Conservation (phyloP, 2,113 vertebrate species). For the Smithornis capensis region DNA sequence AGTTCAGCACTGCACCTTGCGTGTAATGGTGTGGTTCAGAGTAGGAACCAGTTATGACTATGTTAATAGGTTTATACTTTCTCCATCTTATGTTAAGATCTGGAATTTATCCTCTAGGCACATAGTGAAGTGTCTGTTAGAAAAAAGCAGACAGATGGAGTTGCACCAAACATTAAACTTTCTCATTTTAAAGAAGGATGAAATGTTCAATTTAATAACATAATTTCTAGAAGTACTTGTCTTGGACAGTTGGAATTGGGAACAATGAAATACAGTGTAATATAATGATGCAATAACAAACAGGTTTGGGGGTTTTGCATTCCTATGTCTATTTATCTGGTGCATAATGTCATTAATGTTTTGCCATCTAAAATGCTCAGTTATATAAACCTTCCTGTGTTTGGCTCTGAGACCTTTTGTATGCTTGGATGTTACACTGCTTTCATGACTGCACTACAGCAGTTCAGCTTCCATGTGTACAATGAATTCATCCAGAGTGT, state of each 20-base stretch:
- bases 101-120: not conserved
- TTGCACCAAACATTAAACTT: not conserved
- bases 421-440: not conserved
- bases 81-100: not conserved
- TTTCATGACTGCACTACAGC: not conserved
- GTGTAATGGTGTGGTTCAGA: not conserved
- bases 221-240: not conserved
- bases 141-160: not conserved
- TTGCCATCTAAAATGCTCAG: not conserved
- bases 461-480: not conserved
- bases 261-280: not conserved
- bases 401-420: not conserved
- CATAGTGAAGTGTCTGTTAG: not conserved
- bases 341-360: accelerated
- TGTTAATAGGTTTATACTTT: not conserved
- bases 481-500: not conserved
- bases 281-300: not conserved
- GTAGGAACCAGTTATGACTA: not conserved
- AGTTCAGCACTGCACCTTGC: not conserved
- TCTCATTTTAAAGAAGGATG: not conserved
- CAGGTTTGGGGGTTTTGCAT: not conserved
- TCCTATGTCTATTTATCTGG: not conserved
- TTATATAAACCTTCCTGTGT: not conserved
- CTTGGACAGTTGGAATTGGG: not conserved
- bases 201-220: not conserved